Conservation (phyloP, 2,113 vertebrate species). For the Benitochromis conjunctus region DNA sequence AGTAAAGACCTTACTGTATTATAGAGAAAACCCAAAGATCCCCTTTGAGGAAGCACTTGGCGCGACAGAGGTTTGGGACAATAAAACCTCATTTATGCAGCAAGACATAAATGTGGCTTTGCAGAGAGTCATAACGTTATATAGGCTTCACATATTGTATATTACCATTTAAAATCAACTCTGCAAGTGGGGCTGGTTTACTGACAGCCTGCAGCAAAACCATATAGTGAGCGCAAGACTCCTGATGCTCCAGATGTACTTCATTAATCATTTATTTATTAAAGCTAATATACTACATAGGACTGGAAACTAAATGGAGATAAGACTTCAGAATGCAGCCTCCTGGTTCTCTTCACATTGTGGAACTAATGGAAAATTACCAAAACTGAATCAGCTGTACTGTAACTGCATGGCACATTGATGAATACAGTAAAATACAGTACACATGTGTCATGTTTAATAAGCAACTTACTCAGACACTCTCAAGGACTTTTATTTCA, state of each 20-base stretch:
- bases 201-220: conserved; percentile 1
- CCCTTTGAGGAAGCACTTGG: neutral
- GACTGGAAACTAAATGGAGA: conserved; percentile 17
- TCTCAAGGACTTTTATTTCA: neutral
- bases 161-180: conserved; percentile 11
- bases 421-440: neutral
- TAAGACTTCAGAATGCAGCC: neutral
- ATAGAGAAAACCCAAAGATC: neutral
- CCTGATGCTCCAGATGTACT: conserved; percentile 37
- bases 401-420: neutral
- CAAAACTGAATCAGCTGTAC: neutral
- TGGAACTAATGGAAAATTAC: neutral
- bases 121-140: conserved; percentile 17
- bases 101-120: neutral
- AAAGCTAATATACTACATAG: neutral
- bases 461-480: neutral
- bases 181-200: conserved; percentile 4
- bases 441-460: neutral
- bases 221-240: neutral
- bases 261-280: conserved; percentile 12
- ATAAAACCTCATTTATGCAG: conserved; percentile 10
- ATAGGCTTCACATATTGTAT: neutral
- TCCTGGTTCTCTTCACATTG: conserved; percentile 10
- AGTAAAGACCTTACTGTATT: neutral
- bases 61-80: neutral